A percentile compares a stretch with the other conserved stretches of the same genome.
phyloP scores from a whole-genome alignment of 2,113 vertebrate species.

The Corythornis vintsioides region DNA sequence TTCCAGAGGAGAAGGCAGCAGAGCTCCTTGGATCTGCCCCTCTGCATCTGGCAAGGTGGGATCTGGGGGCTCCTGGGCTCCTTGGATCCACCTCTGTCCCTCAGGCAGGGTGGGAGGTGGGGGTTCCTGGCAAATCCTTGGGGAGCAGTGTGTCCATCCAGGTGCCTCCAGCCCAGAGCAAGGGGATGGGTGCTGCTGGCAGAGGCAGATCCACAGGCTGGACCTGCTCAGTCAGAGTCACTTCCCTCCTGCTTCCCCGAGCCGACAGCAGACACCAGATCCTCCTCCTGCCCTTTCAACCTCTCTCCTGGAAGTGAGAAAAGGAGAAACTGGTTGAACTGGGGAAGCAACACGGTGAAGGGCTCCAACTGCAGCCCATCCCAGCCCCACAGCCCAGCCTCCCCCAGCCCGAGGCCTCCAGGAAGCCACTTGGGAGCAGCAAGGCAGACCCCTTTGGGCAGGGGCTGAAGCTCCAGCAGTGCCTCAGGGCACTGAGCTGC shows the following conservation, averaged over 20 bases:
- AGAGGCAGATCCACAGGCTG: neutral
- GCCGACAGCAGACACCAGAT: constrained; percentile 81
- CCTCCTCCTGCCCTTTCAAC: constrained; percentile 87
- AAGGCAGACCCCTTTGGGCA: neutral
- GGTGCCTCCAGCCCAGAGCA: neutral
- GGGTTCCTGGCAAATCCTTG: neutral
- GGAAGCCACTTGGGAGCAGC: neutral
- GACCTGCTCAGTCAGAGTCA: constrained; percentile 84
- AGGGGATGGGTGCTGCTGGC: rapidly evolving
- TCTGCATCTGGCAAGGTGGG: neutral
- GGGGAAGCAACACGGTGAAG: rapidly evolving
- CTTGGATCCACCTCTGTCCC: neutral
- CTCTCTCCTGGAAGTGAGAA: constrained; percentile 83
- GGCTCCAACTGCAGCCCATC: neutral
- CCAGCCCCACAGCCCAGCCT: rapidly evolving
- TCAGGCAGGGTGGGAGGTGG: rapidly evolving
- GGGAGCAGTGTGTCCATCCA: rapidly evolving
- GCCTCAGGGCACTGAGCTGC: neutral
- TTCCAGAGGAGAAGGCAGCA: rapidly evolving
- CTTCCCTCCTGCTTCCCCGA: constrained; percentile 75
- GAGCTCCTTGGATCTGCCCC: neutral
- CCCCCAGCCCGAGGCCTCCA: neutral
- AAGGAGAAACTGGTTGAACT: rapidly evolving
- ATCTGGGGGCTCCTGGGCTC: neutral
- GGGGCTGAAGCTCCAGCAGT: neutral